Evolutionary conservation across 2,113 vertebrate species (phyloP).

Genomic region (Lophotis ruficrista): DNA sequence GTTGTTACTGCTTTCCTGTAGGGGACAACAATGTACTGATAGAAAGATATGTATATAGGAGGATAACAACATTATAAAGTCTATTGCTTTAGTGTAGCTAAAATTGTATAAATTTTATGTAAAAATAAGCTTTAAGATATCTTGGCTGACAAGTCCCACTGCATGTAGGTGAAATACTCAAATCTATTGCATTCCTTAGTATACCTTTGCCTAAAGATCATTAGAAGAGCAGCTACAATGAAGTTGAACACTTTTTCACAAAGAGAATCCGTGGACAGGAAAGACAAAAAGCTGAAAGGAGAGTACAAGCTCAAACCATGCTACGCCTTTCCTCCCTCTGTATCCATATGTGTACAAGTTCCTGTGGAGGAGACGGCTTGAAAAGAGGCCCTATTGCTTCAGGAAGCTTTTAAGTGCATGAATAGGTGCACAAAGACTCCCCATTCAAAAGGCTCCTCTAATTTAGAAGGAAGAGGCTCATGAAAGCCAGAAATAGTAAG

Average conservation of each 20-base stretch:
- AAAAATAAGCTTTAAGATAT: not conserved
- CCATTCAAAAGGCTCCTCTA: not conserved
- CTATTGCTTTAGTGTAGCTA: not conserved
- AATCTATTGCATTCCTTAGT: not conserved
- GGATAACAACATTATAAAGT: not conserved
- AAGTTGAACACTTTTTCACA: not conserved
- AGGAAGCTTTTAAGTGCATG: not conserved
- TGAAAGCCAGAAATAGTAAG: not conserved
- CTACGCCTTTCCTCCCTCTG: not conserved
- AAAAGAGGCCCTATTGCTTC: not conserved
- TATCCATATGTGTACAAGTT: not conserved
- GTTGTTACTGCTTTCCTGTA: not conserved
- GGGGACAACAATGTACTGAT: not conserved
- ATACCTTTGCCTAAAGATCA: not conserved
- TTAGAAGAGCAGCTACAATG: not conserved
- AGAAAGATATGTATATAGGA: not conserved
- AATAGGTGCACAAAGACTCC: not conserved
- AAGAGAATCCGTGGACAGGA: not conserved
- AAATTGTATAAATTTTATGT: not conserved
- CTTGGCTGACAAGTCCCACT: not conserved
- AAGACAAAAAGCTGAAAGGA: not conserved
- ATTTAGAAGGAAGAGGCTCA: not conserved
- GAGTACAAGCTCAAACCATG: not conserved
- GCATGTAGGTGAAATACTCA: not conserved
- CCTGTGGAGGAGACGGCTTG: not conserved